These are phyloP conservation scores for Regulus satrapa DNA, from an alignment of 2,113 vertebrate genomes.

Conservation along the genomic window DNA sequence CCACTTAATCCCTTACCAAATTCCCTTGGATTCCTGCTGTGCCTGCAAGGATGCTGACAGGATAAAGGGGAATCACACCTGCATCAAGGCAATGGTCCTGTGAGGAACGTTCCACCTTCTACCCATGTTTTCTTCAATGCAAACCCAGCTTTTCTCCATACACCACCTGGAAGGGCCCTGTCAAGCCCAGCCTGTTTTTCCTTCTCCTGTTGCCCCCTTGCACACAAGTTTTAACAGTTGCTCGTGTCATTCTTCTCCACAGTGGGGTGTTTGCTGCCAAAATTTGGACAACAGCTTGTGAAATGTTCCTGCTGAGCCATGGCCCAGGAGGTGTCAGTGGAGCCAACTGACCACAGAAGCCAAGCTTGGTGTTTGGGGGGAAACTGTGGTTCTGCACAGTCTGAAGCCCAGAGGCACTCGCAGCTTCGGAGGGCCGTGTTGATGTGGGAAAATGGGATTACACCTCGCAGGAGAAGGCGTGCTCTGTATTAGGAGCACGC, in stretches of 20 bases:
- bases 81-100: background rate
- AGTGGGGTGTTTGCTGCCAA: background rate
- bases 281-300: background rate
- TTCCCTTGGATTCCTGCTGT: background rate
- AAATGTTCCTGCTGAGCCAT: background rate
- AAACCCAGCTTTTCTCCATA: background rate
- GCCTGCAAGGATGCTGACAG: background rate
- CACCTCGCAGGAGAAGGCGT: accelerated
- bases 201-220: background rate
- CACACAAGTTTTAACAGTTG: background rate
- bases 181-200: background rate
- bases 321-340: background rate
- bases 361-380: background rate
- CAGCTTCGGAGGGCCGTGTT: accelerated
- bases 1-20: background rate
- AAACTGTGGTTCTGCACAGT: background rate
- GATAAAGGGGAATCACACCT: background rate
- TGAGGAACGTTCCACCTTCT: background rate
- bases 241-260: background rate
- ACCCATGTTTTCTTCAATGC: accelerated
- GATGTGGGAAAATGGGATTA: background rate
- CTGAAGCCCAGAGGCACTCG: background rate
- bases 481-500: background rate
- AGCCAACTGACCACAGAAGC: background rate
- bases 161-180: background rate